phyloP scores from a whole-genome alignment of 1,140 invertebrate genomes.

The Drosophila novamexicana region DNA sequence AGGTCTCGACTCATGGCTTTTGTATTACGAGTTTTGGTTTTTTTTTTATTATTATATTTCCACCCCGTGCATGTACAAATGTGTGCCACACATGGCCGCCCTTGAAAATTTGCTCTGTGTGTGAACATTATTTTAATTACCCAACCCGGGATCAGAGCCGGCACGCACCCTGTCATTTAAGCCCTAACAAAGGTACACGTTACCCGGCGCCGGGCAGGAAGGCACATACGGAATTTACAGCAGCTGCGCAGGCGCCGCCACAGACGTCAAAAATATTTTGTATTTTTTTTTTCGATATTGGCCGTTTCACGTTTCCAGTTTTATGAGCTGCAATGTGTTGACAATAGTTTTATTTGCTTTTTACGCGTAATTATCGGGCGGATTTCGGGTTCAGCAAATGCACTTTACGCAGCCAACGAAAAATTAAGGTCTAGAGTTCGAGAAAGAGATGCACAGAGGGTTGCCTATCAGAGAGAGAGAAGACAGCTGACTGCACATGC shows the following conservation, averaged over 20 bases:
- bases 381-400: constrained; percentile 71
- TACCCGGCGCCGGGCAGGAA: neutral
- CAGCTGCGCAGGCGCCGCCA: constrained; percentile 74
- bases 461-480: neutral
- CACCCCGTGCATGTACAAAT: constrained; percentile 52
- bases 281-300: constrained; percentile 39
- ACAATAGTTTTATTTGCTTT: constrained; percentile 79
- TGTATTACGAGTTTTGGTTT: constrained; percentile 13
- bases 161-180: constrained; percentile 72
- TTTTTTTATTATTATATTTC: constrained; percentile 39
- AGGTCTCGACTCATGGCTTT: constrained; percentile 35
- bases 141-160: constrained; percentile 37
- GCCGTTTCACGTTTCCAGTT: constrained; percentile 43
- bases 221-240: constrained; percentile 42
- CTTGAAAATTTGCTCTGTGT: constrained; percentile 67
- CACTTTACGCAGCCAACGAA: constrained; percentile 14
- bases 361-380: constrained; percentile 54
- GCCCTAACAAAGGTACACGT: constrained; percentile 32
- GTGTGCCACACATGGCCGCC: constrained; percentile 75
- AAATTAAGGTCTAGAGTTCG: neutral
- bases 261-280: constrained; percentile 5
- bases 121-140: constrained; percentile 79
- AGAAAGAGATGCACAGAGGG: neutral
- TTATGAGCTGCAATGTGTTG: constrained; percentile 61
- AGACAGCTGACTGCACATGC: constrained; percentile 30